Evolutionary conservation across 1,140 invertebrate genomes (phyloP).

Genomic region (Sycophaga agraensis): DNA sequence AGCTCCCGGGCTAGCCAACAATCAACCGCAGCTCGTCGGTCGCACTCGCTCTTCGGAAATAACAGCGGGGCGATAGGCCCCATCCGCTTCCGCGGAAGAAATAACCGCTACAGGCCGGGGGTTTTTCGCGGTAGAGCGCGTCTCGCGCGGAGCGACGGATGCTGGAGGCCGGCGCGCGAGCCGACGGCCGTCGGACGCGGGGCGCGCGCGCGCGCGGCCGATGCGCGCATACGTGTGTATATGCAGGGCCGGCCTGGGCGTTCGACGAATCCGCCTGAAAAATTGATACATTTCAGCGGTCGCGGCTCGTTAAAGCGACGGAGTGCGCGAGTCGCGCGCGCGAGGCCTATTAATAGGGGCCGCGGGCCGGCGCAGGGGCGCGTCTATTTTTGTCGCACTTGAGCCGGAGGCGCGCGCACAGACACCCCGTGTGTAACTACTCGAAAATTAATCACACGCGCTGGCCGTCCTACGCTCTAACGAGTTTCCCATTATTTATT

Average conservation of each 20-base stretch:
- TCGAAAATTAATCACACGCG: conserved; percentile 50
- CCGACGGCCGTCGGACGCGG: conserved; percentile 31
- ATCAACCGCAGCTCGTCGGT: no score
- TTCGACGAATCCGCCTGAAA: conserved; percentile 46
- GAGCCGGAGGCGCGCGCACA: conserved; percentile 27
- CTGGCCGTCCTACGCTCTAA: conserved; percentile 39
- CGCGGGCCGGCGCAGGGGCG: conserved; percentile 4
- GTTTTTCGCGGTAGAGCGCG: not conserved
- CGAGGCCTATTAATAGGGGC: conserved; percentile 49
- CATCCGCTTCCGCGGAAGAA: not conserved
- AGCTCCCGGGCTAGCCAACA: no score
- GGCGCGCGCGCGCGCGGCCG: conserved; percentile 29
- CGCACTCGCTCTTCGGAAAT: no score
- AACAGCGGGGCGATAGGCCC: not conserved
- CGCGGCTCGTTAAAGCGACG: conserved; percentile 49
- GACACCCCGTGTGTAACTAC: conserved; percentile 39
- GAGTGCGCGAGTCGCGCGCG: conserved; percentile 28
- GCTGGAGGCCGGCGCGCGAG: not conserved
- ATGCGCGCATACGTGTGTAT: conserved; percentile 36
- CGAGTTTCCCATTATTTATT: conserved; percentile 39
- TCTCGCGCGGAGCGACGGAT: conserved; percentile 24
- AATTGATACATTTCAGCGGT: conserved; percentile 51
- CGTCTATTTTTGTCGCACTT: conserved; percentile 9
- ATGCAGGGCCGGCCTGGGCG: conserved; percentile 30
- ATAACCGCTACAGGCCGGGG: not conserved